phyloP scores from a whole-genome alignment of 2,113 vertebrate species.

The Hepsetus odoe region DNA sequence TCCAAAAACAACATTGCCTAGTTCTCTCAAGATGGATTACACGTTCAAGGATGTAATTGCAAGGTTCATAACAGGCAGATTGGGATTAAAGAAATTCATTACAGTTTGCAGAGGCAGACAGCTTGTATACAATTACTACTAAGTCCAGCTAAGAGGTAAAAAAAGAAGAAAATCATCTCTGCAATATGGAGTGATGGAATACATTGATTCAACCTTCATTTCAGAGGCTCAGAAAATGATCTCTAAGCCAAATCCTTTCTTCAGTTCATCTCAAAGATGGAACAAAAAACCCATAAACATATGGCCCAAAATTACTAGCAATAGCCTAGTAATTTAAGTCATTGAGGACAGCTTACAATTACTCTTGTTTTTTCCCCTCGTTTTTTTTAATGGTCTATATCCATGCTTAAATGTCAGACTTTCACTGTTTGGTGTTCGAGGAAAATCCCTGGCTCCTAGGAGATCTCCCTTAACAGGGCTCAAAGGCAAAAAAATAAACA shows the following conservation, averaged over 20 bases:
- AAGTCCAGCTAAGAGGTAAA: slow-evolving; percentile 73
- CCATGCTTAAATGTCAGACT: slow-evolving; percentile 68
- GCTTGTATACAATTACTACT: slow-evolving; percentile 77
- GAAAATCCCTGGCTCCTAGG: slow-evolving; percentile 47
- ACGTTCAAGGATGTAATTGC: slow-evolving; percentile 77
- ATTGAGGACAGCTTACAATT: slow-evolving; percentile 51
- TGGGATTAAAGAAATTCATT: slow-evolving; percentile 81
- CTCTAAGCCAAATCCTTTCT: slow-evolving; percentile 67
- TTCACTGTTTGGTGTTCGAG: slow-evolving; percentile 54
- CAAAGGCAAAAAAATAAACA: slow-evolving; percentile 46
- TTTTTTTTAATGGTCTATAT: slow-evolving; percentile 36
- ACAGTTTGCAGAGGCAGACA: slow-evolving; percentile 74
- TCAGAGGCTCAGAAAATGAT: slow-evolving; percentile 55
- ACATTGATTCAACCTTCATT: slow-evolving; percentile 63
- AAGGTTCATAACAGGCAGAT: slow-evolving; percentile 78
- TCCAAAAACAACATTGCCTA: slow-evolving; percentile 66
- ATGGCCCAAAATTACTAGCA: slow-evolving; percentile 65
- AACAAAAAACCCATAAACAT: slow-evolving; percentile 67
- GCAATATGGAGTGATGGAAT: slow-evolving; percentile 68
- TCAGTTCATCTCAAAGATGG: slow-evolving; percentile 65
- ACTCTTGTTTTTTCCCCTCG: slow-evolving; percentile 11
- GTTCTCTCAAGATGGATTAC: slow-evolving; percentile 75
- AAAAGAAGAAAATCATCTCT: slow-evolving; percentile 72
- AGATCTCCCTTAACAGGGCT: slow-evolving; percentile 30
- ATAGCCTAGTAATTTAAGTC: slow-evolving; percentile 51